phyloP scores from a whole-genome alignment of 2,888 invertebrate species.

The Drosophila mulleri region DNA sequence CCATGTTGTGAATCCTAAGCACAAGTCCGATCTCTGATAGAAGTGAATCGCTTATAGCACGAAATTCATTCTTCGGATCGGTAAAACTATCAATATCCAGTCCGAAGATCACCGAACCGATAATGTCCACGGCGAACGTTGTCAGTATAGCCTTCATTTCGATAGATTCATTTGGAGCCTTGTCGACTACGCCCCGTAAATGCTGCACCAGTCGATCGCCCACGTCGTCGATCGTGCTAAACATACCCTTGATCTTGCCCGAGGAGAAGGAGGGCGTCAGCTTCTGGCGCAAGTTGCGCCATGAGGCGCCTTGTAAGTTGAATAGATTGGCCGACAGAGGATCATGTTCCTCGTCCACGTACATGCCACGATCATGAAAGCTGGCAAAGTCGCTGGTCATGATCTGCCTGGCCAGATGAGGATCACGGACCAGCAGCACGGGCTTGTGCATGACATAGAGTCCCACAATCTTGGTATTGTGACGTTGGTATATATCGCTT shows the following conservation, averaged over 20 bases:
- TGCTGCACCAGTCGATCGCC: constrained; percentile 86
- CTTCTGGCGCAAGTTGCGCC: constrained; percentile 88
- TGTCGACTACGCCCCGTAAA: constrained; percentile 79
- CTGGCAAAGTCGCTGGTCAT: constrained; percentile 88
- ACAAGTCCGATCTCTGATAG: constrained; percentile 27
- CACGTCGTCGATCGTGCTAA: constrained; percentile 87
- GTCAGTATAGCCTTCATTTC: constrained; percentile 85
- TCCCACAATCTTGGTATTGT: constrained; percentile 85
- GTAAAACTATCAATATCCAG: constrained; percentile 83
- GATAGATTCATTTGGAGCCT: constrained; percentile 80
- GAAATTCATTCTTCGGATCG: constrained; percentile 82
- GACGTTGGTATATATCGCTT: constrained; percentile 86
- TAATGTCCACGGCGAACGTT: constrained; percentile 85
- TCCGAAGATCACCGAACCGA: constrained; percentile 85
- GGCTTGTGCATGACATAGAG: constrained; percentile 88
- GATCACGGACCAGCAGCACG: constrained; percentile 88
- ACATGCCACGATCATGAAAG: constrained; percentile 89
- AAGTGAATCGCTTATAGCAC: constrained; percentile 61
- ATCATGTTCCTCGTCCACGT: constrained; percentile 87
- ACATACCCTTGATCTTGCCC: constrained; percentile 89
- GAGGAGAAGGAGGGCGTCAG: constrained; percentile 89
- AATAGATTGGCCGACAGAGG: constrained; percentile 87
- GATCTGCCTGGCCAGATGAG: constrained; percentile 87
- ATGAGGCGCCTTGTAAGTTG: constrained; percentile 85
- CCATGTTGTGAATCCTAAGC: constrained; percentile 55